A percentile compares a stretch with the other conserved stretches of the same genome.
phyloP scores from a whole-genome alignment of 2,113 vertebrate species.

The Ancistrus triradiatus region DNA sequence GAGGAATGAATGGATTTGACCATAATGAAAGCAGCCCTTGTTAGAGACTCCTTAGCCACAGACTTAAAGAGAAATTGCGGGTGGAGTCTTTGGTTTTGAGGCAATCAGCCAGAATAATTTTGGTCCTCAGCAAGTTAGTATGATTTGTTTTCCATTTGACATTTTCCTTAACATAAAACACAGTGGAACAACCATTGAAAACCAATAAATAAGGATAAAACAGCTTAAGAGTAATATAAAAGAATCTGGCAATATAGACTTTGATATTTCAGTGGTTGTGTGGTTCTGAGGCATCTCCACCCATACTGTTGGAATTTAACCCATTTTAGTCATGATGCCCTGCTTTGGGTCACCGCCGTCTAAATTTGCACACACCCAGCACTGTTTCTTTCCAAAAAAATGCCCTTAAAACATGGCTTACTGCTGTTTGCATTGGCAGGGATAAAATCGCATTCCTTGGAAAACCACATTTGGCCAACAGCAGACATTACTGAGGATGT shows the following conservation, averaged over 20 bases:
- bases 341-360: background rate
- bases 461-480: background rate
- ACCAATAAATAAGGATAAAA: too few relatives aligned
- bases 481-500: background rate
- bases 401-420: conserved; percentile 17
- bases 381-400: too few relatives aligned
- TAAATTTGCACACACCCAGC: conserved; percentile 19
- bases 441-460: background rate
- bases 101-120: background rate
- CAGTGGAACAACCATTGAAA: background rate
- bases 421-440: conserved; percentile 32
- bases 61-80: background rate
- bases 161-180: conserved; percentile 12
- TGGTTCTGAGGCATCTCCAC: conserved; percentile 30
- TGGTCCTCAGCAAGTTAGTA: background rate
- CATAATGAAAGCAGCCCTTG: conserved; percentile 26
- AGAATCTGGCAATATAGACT: background rate
- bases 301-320: conserved; percentile 37
- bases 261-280: background rate
- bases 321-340: conserved; percentile 4
- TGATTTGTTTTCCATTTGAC: conserved; percentile 16
- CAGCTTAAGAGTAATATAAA: background rate
- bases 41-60: background rate
- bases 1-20: conserved; percentile 13
- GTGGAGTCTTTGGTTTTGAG: conserved; percentile 6